Base-by-base conservation (phyloP, 2,888 invertebrate genomes). In the Euphydryas editha region DNA sequence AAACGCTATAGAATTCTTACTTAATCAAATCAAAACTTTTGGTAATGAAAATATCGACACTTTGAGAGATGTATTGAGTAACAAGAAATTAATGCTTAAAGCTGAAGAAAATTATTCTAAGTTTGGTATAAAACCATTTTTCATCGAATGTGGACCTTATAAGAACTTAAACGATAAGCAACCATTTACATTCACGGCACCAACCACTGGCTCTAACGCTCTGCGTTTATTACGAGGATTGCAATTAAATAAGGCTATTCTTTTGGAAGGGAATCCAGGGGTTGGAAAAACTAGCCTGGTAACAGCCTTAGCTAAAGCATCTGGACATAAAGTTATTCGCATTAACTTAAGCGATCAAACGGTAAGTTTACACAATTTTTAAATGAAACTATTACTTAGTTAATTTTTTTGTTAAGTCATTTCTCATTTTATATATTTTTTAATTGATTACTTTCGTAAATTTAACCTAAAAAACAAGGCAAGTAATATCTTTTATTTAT, bases 301-400 rank as follows among this genome's bases (percentile, higher is more conserved):
- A 1, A 95, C 96, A 62, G 98, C 98, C 30, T 90, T 99, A 47
- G 99, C 99, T 0, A 95, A 95, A 79, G 95, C 95, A 10, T 95
- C 98, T 2, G 97, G 98, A 1, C 95, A 98, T 83, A 94, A 95
- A 79, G 94, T 99, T 39, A 95, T 98, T 15, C 94, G 99, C 55
- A 98, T 99, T 67, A 99, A 99, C 93, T 94, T 99, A 57, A 99
- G 99, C 59, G 99, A 99, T 81, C 99, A 99, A 92, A 99, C 99
- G 44, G 97, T 97, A 90, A 92, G 94, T 91, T 71, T 46, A 55
- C 15, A 8, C 36, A 15, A 61, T 39, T 13, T 21, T 44, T 21
- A 42, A 37, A 17, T 39, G 15, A 59, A 17, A 30, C 30, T 30
- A 4, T 2, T 24, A 7, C 8, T 30, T 3, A 30, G 8, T 5